Evolutionary conservation across 2,888 invertebrate species (phyloP).

Genomic region (Drosophila mimetica): DNA sequence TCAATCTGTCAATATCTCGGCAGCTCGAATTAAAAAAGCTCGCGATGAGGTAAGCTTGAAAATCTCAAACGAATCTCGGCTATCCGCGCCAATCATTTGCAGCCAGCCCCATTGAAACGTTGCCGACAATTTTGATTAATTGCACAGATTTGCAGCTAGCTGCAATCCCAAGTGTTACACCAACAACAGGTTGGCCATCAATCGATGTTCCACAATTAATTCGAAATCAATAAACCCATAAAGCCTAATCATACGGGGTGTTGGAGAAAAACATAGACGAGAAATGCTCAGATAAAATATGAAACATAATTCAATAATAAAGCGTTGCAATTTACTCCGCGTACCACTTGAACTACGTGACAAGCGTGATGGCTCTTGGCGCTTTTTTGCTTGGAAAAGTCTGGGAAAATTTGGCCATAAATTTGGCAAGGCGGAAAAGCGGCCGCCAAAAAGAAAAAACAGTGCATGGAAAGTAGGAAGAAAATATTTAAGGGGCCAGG

Average conservation of each 20-base stretch:
- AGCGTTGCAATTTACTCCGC: slow-evolving; percentile 47
- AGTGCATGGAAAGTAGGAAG: slow-evolving; percentile 50
- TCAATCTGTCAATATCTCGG: slow-evolving; percentile 55
- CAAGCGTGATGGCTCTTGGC: slow-evolving; percentile 56
- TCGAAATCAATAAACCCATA: slow-evolving; percentile 48
- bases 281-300: slow-evolving; percentile 20
- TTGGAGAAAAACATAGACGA: not conserved
- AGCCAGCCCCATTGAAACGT: slow-evolving; percentile 8
- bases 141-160: slow-evolving; percentile 34
- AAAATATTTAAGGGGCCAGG: slow-evolving; percentile 34
- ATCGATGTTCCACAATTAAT: slow-evolving; percentile 36
- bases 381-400: slow-evolving; percentile 22
- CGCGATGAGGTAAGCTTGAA: slow-evolving; percentile 54
- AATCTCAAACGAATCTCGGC: slow-evolving; percentile 31
- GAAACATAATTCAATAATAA: slow-evolving; percentile 54
- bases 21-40: slow-evolving; percentile 44
- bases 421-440: slow-evolving; percentile 35
- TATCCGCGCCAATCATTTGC: slow-evolving; percentile 25
- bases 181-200: slow-evolving; percentile 28
- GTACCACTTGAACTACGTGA: slow-evolving; percentile 53
- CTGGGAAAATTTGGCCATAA: slow-evolving; percentile 49
- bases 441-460: slow-evolving; percentile 15
- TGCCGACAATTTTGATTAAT: slow-evolving; percentile 46
- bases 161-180: slow-evolving; percentile 39
- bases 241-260: slow-evolving; percentile 28